These are phyloP conservation scores for Nebria ingens DNA, from an alignment of 1,140 invertebrate genomes.

Conservation along the genomic window DNA sequence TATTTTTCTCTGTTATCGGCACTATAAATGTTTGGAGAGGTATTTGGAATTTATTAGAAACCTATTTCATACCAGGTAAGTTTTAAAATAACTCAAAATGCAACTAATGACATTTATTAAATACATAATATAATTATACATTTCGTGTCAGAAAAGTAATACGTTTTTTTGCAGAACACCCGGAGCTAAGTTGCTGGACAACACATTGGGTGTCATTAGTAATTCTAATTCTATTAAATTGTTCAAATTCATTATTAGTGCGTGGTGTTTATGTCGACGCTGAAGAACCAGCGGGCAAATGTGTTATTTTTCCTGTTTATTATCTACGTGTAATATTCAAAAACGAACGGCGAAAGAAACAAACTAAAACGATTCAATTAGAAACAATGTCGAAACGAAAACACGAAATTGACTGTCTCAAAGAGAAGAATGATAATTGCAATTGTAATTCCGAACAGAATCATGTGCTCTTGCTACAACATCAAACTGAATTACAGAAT, in stretches of 20 bases:
- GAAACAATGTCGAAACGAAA: conserved; percentile 25
- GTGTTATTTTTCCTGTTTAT: conserved; percentile 69
- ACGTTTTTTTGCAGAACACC: conserved; percentile 42
- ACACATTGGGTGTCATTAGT: conserved; percentile 60
- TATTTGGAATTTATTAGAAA: conserved; percentile 67
- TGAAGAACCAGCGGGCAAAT: conserved; percentile 65
- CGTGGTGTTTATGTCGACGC: conserved; percentile 76
- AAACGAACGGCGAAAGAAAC: conserved; percentile 47
- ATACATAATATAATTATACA: too few relatives aligned
- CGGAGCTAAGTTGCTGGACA: conserved; percentile 64
- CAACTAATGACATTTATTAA: background rate
- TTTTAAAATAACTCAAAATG: too few relatives aligned
- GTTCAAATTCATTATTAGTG: conserved; percentile 71
- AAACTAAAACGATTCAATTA: conserved; percentile 33
- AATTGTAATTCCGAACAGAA: background rate
- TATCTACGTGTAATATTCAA: conserved; percentile 69
- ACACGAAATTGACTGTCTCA: conserved; percentile 17
- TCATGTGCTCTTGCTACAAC: background rate
- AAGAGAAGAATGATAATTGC: conserved; percentile 11
- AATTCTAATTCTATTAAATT: conserved; percentile 68
- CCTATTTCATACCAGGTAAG: conserved; percentile 65
- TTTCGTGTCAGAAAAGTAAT: conserved; percentile 7
- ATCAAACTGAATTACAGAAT: background rate
- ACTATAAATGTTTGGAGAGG: conserved; percentile 81
- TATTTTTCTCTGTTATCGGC: conserved; percentile 64